Evolutionary conservation across 1,140 invertebrate species (phyloP), one percentile per base, ranked within the genome.

Genomic region (Drosophila sechellia): DNA sequence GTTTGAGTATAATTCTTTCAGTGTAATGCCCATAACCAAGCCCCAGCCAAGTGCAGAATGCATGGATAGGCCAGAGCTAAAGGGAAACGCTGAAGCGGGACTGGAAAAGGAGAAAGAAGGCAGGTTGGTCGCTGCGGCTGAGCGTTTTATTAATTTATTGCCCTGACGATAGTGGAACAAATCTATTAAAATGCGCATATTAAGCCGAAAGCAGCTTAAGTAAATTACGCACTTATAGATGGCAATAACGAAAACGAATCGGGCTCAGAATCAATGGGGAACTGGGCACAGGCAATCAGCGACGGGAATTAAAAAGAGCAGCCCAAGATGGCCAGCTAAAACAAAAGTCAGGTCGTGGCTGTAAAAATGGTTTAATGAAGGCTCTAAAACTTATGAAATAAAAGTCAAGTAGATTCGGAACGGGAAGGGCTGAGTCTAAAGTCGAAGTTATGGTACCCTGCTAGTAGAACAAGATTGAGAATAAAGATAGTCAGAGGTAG

Each of bases 111-210:
- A 35, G 50, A 39, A 22, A 22, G 46, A 55, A 66, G 58, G 69
- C 39, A 39, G 69, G 72, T 31, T 69, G 27, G 49, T 50, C 46
- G 53, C 48, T 52, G 35, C n/a, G 53, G 59, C 60, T 45, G 43
- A 61, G 77, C 78, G 68, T 87, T 84, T 90, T 87, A 87, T 70
- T 89, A 90, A 90, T 90, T 90, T 90, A 90, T 90, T 85, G 86
- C 75, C 86, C 81, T 90, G 85, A 90, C 86, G 85, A 90, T 90
- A 90, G 85, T 90, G 85, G 85, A 90, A 90, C 85, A 90, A 90
- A 90, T 90, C 85, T 90, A 90, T 90, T 90, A 90, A 90, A 90
- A 90, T 85, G 84, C 84, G 84, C 84, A 89, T 89, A 89, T 89
- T 89, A 89, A 89, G 69, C 85, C 84, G 73, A 89, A 84, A 89